These are phyloP conservation scores for Bellardia bayeri DNA, from an alignment of 2,888 invertebrate genomes.

Conservation along the genomic window DNA sequence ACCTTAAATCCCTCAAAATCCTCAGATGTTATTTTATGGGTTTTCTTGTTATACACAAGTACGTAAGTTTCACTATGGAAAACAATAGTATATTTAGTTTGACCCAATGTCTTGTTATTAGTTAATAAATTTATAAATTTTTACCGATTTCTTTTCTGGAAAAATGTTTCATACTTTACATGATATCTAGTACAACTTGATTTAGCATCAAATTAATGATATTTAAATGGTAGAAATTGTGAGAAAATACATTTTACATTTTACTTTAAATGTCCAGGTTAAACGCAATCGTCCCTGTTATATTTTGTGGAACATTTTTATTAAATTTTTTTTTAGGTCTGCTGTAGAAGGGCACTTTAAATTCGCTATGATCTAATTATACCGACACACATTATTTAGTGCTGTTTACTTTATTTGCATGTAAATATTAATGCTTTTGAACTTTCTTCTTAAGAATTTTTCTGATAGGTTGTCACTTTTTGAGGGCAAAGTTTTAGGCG, in stretches of 20 bases:
- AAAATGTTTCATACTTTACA: no score
- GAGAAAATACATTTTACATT: no score
- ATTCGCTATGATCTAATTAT: background rate
- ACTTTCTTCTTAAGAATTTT: conserved; percentile 20
- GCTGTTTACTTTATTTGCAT: background rate
- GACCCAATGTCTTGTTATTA: background rate
- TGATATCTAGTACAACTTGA: no score
- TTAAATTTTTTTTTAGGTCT: no score
- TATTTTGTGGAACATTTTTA: no score
- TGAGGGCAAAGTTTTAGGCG: conserved; percentile 20
- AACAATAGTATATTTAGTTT: background rate
- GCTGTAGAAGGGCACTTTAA: background rate
- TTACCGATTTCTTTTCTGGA: no score
- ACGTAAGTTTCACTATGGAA: background rate
- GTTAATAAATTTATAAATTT: no score
- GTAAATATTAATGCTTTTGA: conserved; percentile 6
- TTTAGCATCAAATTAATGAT: no score
- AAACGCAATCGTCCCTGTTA: no score
- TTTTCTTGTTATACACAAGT: background rate
- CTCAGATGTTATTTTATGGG: conserved; percentile 43
- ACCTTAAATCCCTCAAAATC: conserved; percentile 61
- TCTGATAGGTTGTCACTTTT: conserved; percentile 35
- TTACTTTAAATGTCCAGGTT: no score
- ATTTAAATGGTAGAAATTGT: no score
- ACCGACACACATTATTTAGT: background rate